These are phyloP conservation scores for Caenorhabditis brenneri DNA, from an alignment of 1,140 invertebrate species.

Conservation along the genomic window DNA sequence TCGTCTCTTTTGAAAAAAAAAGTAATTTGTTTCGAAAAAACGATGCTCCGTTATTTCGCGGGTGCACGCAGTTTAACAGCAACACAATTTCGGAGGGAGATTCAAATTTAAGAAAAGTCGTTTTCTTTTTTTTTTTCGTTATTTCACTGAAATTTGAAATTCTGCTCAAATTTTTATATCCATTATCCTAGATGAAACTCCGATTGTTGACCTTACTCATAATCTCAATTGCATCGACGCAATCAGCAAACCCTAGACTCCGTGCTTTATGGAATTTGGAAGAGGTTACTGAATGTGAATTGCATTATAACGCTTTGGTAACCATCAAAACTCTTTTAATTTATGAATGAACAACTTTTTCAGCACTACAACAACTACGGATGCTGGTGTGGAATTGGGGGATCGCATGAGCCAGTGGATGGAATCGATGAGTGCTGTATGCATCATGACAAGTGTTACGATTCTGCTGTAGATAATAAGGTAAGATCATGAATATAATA, in stretches of 20 bases:
- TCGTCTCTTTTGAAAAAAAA: too few species aligned
- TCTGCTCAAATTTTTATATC: too few species aligned
- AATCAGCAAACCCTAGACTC: background rate
- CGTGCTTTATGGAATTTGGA: slow-evolving; percentile 48
- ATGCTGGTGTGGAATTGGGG: slow-evolving; percentile 50
- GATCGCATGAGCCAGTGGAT: slow-evolving; percentile 46
- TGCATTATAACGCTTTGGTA: slow-evolving; percentile 48
- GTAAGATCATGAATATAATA: background rate
- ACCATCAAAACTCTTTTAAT: background rate
- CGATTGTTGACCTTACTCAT: background rate
- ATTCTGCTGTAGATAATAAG: slow-evolving; percentile 44
- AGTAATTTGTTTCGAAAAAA: too few species aligned
- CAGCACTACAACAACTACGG: slow-evolving; percentile 49
- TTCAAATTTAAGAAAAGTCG: too few species aligned
- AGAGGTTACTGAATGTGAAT: slow-evolving; percentile 40
- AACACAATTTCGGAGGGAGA: background rate
- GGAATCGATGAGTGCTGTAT: slow-evolving; percentile 48
- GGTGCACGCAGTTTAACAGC: background rate
- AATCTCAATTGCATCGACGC: too few species aligned
- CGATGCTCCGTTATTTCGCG: background rate
- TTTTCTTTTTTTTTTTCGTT: too few species aligned
- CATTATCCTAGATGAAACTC: background rate
- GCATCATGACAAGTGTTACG: slow-evolving; percentile 49
- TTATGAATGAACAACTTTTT: background rate
- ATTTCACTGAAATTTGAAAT: too few species aligned